Base-by-base conservation (phyloP, 2,113 vertebrate genomes). In the Ptychochromis oligacanthus region DNA sequence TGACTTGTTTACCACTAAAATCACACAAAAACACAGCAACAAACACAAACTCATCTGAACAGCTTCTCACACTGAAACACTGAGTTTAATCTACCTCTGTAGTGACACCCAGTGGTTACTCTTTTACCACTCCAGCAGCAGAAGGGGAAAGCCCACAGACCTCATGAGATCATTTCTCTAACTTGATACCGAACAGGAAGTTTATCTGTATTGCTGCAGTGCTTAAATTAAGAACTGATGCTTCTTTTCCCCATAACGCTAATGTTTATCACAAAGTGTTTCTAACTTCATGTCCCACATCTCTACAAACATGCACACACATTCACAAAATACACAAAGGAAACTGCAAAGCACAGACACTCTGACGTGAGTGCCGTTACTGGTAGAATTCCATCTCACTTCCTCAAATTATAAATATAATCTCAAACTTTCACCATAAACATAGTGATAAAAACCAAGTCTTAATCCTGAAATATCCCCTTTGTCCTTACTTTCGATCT, bases 91-190 rank as follows among this genome's bases (percentile, higher is more conserved):
- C 26, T 31, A 61, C 49, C n/a, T 82, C 54, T 62, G 18, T 81
- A 59, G 82, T 59, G 93, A 92, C 91, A 93, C 34, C 93, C 60
- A 82, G 92, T 91, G 93, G 92, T 78, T 22, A 55, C 9, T 82
- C 40, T 75, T 40, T 65, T 20, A 54, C 12, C 14, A 28, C 56
- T 31, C 2, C 60, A 77, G 57, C 60, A 77, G 57, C 55, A 61
- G 75, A 49, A 65, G 31, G 52, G 70, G 40, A 79, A 74, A 61
- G 15, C 18, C 26, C 36, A 34, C 52, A 52, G 26, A 20, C 46
- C 54, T 8, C 22, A 46, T 59, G 43, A 70, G 67, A 75, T 38
- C 3, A 6, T 72, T 77, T 82, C 18, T 61, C 38, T 52, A 4
- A 46, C 72, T 20, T 11, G 26, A 34, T 43, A 54, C 54, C 34